A percentile compares a stretch with the other conserved stretches of the same genome.
These are phyloP conservation scores for Heliconius nattereri DNA, from an alignment of 1,140 invertebrate species.

Conservation along the genomic window DNA sequence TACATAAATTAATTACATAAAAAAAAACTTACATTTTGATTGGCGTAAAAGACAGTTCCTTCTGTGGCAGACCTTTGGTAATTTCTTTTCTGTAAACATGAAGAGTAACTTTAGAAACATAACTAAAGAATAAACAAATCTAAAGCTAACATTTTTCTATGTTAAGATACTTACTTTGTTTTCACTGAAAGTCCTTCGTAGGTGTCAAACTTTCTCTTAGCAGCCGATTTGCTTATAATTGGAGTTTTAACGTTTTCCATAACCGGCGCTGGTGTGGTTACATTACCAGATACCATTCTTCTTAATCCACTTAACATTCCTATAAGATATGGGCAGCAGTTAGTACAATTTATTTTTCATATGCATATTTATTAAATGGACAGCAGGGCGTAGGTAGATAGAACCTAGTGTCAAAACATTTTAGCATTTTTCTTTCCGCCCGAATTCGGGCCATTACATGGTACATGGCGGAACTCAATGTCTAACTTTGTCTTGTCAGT, in stretches of 20 bases:
- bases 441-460: too few relatives aligned
- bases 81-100: constrained; percentile 78
- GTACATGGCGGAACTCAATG: too few relatives aligned
- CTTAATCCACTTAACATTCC: constrained; percentile 89
- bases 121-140: not conserved
- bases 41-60: constrained; percentile 72
- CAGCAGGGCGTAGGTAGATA: too few relatives aligned
- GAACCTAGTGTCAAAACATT: too few relatives aligned
- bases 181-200: constrained; percentile 82
- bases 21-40: constrained; percentile 70
- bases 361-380: too few relatives aligned
- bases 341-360: too few relatives aligned
- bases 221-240: constrained; percentile 72
- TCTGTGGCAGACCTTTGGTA: constrained; percentile 71
- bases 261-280: constrained; percentile 70
- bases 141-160: not conserved
- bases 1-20: too few relatives aligned
- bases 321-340: constrained; percentile 55
- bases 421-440: too few relatives aligned
- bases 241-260: constrained; percentile 72
- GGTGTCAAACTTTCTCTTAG: constrained; percentile 72
- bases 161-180: constrained; percentile 81
- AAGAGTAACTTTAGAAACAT: not conserved
- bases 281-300: constrained; percentile 86
- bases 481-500: too few relatives aligned